Evolutionary conservation across 2,888 invertebrate genomes (phyloP).

Genomic region (Hemithea aestivaria): DNA sequence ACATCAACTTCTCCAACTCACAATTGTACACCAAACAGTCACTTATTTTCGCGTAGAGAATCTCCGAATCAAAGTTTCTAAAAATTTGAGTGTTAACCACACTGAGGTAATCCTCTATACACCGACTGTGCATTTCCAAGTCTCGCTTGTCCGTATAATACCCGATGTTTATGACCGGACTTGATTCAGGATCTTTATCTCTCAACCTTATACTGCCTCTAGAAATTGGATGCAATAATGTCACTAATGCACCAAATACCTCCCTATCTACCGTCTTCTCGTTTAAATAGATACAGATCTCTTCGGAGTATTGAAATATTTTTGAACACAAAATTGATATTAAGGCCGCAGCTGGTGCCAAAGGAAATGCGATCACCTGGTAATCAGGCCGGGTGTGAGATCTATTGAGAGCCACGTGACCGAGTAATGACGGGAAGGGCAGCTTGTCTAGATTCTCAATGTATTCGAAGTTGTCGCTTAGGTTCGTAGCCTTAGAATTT

Average conservation of each 20-base stretch:
- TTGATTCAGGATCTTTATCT: conserved; percentile 78
- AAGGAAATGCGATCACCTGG: conserved; percentile 26
- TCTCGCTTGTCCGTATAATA: conserved; percentile 9
- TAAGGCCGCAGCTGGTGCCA: conserved; percentile 6
- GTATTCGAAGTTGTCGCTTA: conserved; percentile 19
- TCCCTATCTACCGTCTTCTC: background rate
- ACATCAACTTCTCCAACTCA: conserved; percentile 15
- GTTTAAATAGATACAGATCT: background rate
- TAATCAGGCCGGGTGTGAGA: conserved; percentile 34
- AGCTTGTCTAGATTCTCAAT: conserved; percentile 21
- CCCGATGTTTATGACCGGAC: conserved; percentile 40
- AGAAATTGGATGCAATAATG: conserved; percentile 11
- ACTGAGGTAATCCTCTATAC: conserved; percentile 5
- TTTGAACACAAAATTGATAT: conserved; percentile 5
- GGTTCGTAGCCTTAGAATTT: background rate
- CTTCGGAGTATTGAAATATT: conserved; percentile 3
- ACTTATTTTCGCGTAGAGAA: background rate
- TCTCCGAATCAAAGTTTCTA: conserved; percentile 1
- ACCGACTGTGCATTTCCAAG: conserved; percentile 8
- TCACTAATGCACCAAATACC: background rate
- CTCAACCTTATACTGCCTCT: conserved; percentile 10
- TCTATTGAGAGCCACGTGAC: conserved; percentile 27
- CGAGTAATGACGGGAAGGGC: conserved; percentile 8
- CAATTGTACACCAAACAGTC: conserved; percentile 4
- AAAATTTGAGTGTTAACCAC: conserved; percentile 9